phyloP scores from a whole-genome alignment of 2,888 invertebrate genomes.

The Heteromurus nitidus region DNA sequence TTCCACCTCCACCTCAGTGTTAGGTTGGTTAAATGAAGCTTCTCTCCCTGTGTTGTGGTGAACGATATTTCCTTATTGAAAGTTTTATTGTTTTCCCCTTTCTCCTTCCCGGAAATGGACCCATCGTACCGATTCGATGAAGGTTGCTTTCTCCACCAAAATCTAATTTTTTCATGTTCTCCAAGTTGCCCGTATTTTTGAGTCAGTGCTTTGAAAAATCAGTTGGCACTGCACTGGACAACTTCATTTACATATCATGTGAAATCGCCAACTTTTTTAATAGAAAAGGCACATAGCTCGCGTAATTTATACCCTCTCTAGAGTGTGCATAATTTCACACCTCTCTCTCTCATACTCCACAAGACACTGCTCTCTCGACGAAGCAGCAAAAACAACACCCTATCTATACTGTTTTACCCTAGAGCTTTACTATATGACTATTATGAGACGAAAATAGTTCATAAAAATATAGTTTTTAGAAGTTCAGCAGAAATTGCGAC shows the following conservation, averaged over 20 bases:
- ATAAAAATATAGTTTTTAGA: too few species aligned
- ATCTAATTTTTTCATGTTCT: slow-evolving; percentile 13
- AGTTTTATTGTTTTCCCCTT: slow-evolving; percentile 13
- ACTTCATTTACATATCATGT: slow-evolving; percentile 42
- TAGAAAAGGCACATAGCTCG: slow-evolving; percentile 32
- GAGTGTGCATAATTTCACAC: slow-evolving; percentile 20
- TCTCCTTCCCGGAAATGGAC: slow-evolving; percentile 12
- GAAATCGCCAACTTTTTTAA: slow-evolving; percentile 17
- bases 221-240: slow-evolving; percentile 54
- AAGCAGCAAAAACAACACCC: too few species aligned
- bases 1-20: slow-evolving; percentile 1
- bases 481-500: too few species aligned
- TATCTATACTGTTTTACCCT: neutral
- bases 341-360: neutral
- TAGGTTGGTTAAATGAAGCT: slow-evolving; percentile 37
- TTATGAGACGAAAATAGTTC: too few species aligned
- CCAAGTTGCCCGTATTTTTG: slow-evolving; percentile 58
- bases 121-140: slow-evolving; percentile 52
- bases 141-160: slow-evolving; percentile 34
- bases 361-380: neutral
- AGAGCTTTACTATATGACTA: slow-evolving; percentile 32
- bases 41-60: slow-evolving; percentile 39
- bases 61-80: slow-evolving; percentile 10
- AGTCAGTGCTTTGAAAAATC: slow-evolving; percentile 52
- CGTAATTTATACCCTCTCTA: slow-evolving; percentile 11